These are phyloP conservation scores for Zophobas atratus DNA, from an alignment of 1,140 invertebrate genomes.

Conservation along the genomic window DNA sequence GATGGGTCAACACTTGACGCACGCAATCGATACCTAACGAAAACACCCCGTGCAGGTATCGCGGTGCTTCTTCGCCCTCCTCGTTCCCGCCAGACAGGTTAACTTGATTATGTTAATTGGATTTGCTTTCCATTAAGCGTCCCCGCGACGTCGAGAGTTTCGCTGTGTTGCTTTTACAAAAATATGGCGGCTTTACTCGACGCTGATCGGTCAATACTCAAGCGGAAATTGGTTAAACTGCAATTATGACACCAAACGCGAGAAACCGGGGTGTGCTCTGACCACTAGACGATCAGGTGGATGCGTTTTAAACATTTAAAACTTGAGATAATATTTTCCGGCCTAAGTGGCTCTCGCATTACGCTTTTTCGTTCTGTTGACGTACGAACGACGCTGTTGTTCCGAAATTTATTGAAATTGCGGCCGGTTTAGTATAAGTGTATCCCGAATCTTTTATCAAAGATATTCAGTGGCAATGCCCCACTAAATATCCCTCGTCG, in stretches of 20 bases:
- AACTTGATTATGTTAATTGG: constrained; percentile 49
- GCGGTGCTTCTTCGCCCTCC: constrained; percentile 20
- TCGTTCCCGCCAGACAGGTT: constrained; percentile 40
- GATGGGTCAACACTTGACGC: constrained; percentile 29
- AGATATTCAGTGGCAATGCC: neutral
- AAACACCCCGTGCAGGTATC: constrained; percentile 36
- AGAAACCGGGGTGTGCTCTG: no score
- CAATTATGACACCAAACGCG: neutral
- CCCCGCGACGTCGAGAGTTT: constrained; percentile 42
- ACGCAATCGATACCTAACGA: constrained; percentile 37
- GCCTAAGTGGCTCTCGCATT: neutral
- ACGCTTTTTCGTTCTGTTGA: neutral
- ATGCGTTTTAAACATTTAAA: neutral
- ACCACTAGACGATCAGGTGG: neutral
- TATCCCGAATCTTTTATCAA: constrained; percentile 14
- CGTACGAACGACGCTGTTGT: neutral
- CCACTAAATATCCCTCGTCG: neutral
- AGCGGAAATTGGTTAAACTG: constrained; percentile 29
- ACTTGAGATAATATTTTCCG: neutral
- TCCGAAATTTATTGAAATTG: neutral
- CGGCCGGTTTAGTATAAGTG: neutral
- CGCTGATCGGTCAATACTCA: constrained; percentile 35
- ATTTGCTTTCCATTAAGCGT: constrained; percentile 48
- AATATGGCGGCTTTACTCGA: constrained; percentile 26
- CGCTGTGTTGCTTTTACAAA: constrained; percentile 44